Evolutionary conservation across 30 jellyfish, hydroid and myxozoan genomes (phyloP), one percentile per base, ranked within the genome.

Genomic region (Turritopsis dohrnii): DNA sequence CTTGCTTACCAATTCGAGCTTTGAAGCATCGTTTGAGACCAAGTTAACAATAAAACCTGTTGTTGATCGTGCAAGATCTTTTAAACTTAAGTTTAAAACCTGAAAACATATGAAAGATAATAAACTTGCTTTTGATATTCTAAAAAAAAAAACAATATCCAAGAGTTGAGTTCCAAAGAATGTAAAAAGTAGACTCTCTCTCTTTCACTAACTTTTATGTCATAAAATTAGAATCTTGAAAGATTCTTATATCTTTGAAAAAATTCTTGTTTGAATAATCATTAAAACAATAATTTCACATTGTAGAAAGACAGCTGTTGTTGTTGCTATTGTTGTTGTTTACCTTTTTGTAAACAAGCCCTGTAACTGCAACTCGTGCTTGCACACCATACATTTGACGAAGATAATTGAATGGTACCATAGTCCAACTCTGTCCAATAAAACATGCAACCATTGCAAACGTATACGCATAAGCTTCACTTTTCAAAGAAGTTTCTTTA

Each of bases 21-120:
- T 89, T 41, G 81, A 88, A 13, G 92, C 94, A 84, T 89, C 96
- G 22, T 79, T 90, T 18, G 96, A 84, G 71, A 89, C 96, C 24
- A 89, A 83, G 86, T 89, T 89, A 52, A 89, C 96, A 25, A 89
- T 89, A 72, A 81, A 90, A 22, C 96, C 96, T 23, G 96, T 89
- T 52, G 96, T 89, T 52, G 96, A 83, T 23, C 72, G 54, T 7
- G 90, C 79, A 24, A 85, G 80, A 16, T 90, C 88, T 21, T 66
- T 85, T 79, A 72, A 60, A 80, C 94, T 89, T 54, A 89, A 71
- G 7, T 88, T 85, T 5, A 89, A 79, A 22, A 89, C 88, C 96
- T 89, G 72, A 30, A 79, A 71, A 17, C 71, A 41, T 29, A 80
- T 19, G 53, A 16, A 27, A 7, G 8, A 7, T 69, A 9, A 69